Evolutionary conservation across 2,113 vertebrate species (phyloP), one percentile per base, ranked within the genome.

Genomic region (Sterna hirundo): DNA sequence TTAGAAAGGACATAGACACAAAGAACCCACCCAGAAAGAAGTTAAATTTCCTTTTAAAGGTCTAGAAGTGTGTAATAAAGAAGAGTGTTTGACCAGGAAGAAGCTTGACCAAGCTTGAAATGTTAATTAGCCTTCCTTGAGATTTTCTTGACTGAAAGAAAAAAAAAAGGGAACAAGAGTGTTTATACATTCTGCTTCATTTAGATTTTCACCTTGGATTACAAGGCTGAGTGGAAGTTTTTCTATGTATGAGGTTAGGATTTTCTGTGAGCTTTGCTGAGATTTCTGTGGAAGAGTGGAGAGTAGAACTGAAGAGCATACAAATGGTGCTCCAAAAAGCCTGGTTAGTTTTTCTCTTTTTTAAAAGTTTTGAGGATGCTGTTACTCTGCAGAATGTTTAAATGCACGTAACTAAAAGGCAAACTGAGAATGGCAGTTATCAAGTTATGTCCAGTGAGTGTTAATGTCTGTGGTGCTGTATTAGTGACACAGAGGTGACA

Each of bases 151-250:
- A 68, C 38, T 27, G 57, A 84, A 89, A 91, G 25, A 25, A 47
- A 64, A 82, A 82, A 72, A 57, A 2, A 0, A 3, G 15, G 6
- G 15, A 66, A 55, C 13, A 78, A 71, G 13, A 81, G 12, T 23
- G 22, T 62, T 81, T 60, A 79, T 49, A 46, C 12, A 66, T 68
- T 91, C 72, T 78, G 47, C 61, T 79, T 93, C 61, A 69, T 82
- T 93, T 91, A 93, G 30, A 82, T 15, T 79, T 91, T 52, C 91
- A 88, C 42, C 61, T 92, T 92, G 61, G 61, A 12, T 79, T 93
- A 83, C 47, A 89, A 64, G 20, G 47, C 38, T 20, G 44, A 82
- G 23, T 68, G 77, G 47, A 95, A 57, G 25, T 40, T 89, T 64
- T 91, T 58, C 47, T 68, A 55, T 26, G 16, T 64, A 71, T 6